Evolutionary conservation across 35 echinoderm and acorn worm species (phyloP).

Genomic region (Diadema setosum): DNA sequence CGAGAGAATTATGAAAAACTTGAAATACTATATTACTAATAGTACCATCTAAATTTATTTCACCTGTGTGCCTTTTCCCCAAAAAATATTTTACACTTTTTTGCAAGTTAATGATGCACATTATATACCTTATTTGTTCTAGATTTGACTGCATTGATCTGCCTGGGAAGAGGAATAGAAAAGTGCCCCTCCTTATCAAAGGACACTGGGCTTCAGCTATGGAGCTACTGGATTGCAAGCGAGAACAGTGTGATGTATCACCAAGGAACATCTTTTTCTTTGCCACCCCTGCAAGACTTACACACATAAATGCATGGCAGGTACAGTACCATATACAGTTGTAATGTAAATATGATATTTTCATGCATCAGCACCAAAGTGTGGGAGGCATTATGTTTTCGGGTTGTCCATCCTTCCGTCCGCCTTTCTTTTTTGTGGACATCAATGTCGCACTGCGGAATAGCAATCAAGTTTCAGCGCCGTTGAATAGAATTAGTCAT

Average conservation of each 20-base stretch:
- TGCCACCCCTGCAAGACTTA: neutral
- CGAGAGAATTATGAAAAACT: neutral
- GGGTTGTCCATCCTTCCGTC: no score
- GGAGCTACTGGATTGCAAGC: neutral
- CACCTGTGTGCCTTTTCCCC: neutral
- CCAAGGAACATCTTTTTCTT: neutral
- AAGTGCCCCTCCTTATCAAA: neutral
- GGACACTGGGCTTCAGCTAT: neutral
- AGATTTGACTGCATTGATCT: neutral
- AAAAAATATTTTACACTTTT: neutral
- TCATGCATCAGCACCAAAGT: neutral
- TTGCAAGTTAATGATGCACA: neutral
- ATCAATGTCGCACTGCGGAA: neutral
- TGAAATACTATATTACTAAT: neutral
- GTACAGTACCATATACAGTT: neutral
- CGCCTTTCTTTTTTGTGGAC: neutral
- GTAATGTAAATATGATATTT: neutral
- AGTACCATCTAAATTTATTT: neutral
- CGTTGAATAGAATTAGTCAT: neutral
- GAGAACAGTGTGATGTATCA: neutral
- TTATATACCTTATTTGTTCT: neutral
- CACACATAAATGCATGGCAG: constrained; percentile 19
- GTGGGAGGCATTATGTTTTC: no score
- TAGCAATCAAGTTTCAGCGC: neutral
- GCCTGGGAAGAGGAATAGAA: neutral